A percentile compares a stretch with the other conserved stretches of the same genome.
Conservation (phyloP, 2,888 invertebrate species). For the Hyposoter dolosus region DNA sequence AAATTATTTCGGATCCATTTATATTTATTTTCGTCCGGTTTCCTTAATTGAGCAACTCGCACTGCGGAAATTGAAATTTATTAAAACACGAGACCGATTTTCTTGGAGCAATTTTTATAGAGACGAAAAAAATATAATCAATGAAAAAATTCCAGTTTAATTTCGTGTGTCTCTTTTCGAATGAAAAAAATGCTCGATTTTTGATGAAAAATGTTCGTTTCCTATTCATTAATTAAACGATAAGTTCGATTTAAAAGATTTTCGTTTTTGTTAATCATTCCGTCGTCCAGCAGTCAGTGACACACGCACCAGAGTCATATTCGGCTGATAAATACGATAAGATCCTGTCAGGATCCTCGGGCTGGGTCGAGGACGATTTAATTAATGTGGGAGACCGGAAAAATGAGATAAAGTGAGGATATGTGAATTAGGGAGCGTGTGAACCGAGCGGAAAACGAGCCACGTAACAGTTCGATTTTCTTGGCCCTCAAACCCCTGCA, state of each 20-base stretch:
- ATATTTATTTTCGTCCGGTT: neutral
- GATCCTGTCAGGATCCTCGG: conserved; percentile 64
- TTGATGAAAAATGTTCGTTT: too few relatives aligned
- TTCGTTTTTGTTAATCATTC: neutral
- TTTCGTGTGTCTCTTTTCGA: too few relatives aligned
- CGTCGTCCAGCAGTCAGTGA: neutral
- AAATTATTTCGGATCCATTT: neutral
- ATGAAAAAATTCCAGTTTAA: neutral
- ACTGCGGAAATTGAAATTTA: neutral
- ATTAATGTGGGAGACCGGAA: conserved; percentile 74
- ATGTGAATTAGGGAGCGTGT: conserved; percentile 56
- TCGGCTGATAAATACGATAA: conserved; percentile 70
- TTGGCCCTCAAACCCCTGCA: neutral
- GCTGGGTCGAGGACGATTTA: conserved; percentile 61
- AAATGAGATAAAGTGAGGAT: conserved; percentile 59
- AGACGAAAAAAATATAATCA: neutral
- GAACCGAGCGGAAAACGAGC: conserved; percentile 56
- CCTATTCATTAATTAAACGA: too few relatives aligned
- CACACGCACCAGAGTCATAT: conserved; percentile 63
- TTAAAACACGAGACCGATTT: conserved; percentile 36
- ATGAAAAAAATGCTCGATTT: too few relatives aligned
- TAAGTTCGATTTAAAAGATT: too few relatives aligned
- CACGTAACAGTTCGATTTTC: conserved; percentile 45
- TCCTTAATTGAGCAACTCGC: neutral
- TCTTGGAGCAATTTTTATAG: neutral